These are phyloP conservation scores for Nothura maculosa DNA, from an alignment of 2,797 vertebrate genomes.

Conservation along the genomic window DNA sequence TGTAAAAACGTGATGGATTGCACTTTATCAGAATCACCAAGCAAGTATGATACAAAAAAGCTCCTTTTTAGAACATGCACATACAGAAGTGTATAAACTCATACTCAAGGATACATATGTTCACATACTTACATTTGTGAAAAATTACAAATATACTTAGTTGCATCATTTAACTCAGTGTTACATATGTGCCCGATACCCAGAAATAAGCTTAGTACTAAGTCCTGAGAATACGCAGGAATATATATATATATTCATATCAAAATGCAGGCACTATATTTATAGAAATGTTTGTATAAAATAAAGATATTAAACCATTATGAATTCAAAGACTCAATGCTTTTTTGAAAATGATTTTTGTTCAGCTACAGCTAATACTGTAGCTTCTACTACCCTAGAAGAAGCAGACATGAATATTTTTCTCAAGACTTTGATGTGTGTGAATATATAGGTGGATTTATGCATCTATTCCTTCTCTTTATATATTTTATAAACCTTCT, in stretches of 20 bases:
- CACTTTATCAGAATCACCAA: conserved; percentile 37
- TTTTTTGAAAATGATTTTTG: background rate
- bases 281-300: background rate
- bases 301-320: background rate
- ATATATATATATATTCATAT: background rate
- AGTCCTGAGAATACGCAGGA: background rate
- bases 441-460: background rate
- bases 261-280: background rate
- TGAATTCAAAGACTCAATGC: background rate
- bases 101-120: fast-evolving
- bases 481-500: background rate
- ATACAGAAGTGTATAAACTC: background rate
- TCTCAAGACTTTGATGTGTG: background rate
- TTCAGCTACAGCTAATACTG: background rate
- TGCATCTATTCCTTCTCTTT: background rate
- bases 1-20: conserved; percentile 48
- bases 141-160: background rate
- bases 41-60: background rate
- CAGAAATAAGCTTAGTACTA: background rate
- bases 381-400: background rate
- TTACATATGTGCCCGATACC: background rate
- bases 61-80: background rate
- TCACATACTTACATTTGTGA: background rate
- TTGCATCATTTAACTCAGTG: background rate
- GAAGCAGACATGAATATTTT: background rate